Conservation (phyloP, 2,888 invertebrate genomes). For the Aporophyla lueneburgensis region DNA sequence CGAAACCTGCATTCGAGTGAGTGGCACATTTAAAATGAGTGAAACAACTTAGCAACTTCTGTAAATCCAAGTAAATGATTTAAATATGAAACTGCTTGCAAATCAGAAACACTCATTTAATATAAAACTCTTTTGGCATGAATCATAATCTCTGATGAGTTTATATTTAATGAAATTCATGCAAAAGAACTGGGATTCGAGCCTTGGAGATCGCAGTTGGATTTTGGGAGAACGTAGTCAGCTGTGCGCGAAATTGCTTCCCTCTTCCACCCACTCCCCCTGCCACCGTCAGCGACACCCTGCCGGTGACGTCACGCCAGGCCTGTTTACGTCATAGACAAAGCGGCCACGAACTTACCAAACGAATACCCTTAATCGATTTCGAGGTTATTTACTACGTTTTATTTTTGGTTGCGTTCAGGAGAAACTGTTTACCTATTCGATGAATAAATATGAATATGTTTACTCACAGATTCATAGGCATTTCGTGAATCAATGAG, state of each 20-base stretch:
- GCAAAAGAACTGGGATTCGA: conserved; percentile 63
- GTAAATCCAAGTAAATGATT: conserved; percentile 21
- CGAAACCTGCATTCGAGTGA: conserved; percentile 23
- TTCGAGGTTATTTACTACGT: conserved; percentile 78
- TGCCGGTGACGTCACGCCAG: conserved; percentile 84
- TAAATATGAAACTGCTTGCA: conserved; percentile 25
- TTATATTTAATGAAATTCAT: conserved; percentile 67
- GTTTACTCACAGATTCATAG: conserved; percentile 30
- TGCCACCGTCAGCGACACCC: conserved; percentile 73
- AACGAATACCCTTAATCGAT: conserved; percentile 86
- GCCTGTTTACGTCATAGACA: conserved; percentile 86
- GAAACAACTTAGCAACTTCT: conserved; percentile 16
- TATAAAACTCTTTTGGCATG: conserved; percentile 56
- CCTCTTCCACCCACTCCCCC: conserved; percentile 73
- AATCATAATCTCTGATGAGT: conserved; percentile 61
- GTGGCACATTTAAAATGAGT: conserved; percentile 20
- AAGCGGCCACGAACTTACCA: conserved; percentile 83
- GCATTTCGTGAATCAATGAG: conserved; percentile 6
- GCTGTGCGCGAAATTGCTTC: conserved; percentile 86
- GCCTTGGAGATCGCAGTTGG: conserved; percentile 69
- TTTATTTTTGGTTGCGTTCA: conserved; percentile 56
- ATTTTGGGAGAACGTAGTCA: conserved; percentile 83
- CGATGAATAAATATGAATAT: conserved; percentile 52
- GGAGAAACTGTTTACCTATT: conserved; percentile 40
- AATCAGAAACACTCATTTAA: conserved; percentile 41